Conservation (phyloP, 2,797 vertebrate species). For the Sebastolobus alascanus region DNA sequence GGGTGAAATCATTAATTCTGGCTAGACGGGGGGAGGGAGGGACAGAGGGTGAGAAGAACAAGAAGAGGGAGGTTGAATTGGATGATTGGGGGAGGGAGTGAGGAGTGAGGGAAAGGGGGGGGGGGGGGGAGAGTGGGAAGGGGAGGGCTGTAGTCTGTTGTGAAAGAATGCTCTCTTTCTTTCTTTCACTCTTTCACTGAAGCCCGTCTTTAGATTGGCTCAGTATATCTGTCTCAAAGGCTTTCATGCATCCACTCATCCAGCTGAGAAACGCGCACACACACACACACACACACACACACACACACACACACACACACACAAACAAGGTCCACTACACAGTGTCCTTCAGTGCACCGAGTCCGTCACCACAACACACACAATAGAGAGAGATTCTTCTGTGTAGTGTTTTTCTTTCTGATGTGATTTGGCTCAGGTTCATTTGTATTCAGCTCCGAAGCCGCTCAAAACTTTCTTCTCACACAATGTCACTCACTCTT, state of each 20-base stretch:
- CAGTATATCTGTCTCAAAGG: constrained; percentile 79
- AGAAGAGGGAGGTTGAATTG: constrained; percentile 62
- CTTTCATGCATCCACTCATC: constrained; percentile 80
- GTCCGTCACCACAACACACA: constrained; percentile 53
- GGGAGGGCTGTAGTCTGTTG: constrained; percentile 62
- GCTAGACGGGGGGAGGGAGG: constrained; percentile 52
- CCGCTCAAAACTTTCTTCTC: constrained; percentile 48
- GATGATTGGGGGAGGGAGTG: constrained; percentile 15
- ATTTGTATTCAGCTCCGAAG: constrained; percentile 65
- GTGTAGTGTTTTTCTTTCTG: constrained; percentile 63
- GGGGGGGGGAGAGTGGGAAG: constrained; percentile 2
- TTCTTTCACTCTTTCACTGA: constrained; percentile 73
- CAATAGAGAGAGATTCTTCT: constrained; percentile 62
- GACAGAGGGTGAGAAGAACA: constrained; percentile 61
- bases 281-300: constrained; percentile 54
- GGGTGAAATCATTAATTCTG: constrained; percentile 79
- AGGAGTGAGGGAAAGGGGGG: not conserved
- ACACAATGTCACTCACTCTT: constrained; percentile 29
- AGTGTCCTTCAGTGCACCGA: constrained; percentile 56
- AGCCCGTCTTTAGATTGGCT: constrained; percentile 75
- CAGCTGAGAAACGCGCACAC: constrained; percentile 68
- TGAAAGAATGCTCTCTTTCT: constrained; percentile 74
- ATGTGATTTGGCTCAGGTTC: constrained; percentile 61
- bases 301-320: constrained; percentile 57
- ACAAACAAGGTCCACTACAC: constrained; percentile 60